A percentile compares a stretch with the other conserved stretches of the same genome.
Evolutionary conservation across 2,113 vertebrate genomes (phyloP).

Genomic region (Entosphenus tridentatus): DNA sequence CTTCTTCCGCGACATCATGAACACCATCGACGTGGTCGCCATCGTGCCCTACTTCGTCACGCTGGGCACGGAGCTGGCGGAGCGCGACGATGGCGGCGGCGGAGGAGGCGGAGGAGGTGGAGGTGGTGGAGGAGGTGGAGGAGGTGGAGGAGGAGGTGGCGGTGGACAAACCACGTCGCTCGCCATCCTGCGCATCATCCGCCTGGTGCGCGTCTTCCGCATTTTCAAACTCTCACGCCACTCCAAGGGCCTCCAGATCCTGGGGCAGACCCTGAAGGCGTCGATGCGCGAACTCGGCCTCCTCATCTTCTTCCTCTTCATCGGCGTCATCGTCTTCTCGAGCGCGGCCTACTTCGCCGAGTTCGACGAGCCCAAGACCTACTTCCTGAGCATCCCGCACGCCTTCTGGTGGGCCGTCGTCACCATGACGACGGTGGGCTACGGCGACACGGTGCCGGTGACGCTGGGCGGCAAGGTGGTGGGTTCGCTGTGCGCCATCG

Average conservation of each 20-base stretch:
- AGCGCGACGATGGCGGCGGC: too few species aligned
- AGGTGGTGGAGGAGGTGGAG: too few species aligned
- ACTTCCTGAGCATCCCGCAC: not conserved
- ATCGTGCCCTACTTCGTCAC: not conserved
- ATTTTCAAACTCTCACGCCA: not conserved
- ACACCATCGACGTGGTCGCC: not conserved
- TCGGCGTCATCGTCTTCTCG: not conserved
- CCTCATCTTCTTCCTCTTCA: not conserved
- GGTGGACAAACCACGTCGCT: not conserved
- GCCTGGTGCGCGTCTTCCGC: not conserved
- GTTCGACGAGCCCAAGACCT: not conserved
- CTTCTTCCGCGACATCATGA: not conserved
- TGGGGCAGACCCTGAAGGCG: not conserved
- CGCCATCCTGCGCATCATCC: not conserved
- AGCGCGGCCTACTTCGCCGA: not conserved
- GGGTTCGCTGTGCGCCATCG: not conserved
- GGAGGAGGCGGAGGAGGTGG: too few species aligned
- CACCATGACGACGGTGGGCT: constrained; percentile 1
- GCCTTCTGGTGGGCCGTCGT: not conserved
- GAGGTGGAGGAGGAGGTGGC: not conserved
- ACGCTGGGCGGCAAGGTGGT: not conserved
- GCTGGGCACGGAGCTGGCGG: not conserved
- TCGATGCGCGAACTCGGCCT: not conserved
- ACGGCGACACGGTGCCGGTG: not conserved
- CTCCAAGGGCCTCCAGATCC: not conserved